Evolutionary conservation across 2,888 invertebrate genomes (phyloP).

Genomic region (Abrostola tripartita): DNA sequence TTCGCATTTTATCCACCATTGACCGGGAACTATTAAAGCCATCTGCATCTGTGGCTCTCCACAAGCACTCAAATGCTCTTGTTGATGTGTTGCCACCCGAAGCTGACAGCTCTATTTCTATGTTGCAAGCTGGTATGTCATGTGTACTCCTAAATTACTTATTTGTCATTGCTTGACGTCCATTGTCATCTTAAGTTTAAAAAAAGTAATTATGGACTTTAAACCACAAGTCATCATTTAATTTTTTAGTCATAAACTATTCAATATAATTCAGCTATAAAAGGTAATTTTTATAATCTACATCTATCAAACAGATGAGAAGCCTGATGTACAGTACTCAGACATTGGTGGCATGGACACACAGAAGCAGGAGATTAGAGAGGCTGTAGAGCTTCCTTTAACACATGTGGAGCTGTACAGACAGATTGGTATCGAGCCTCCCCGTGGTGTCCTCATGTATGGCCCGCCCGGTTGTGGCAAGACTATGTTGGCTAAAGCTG

Average conservation of each 20-base stretch:
- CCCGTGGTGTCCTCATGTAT: constrained; percentile 99
- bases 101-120: constrained; percentile 99
- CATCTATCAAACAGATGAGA: constrained; percentile 92
- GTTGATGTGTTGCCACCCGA: constrained; percentile 99
- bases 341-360: constrained; percentile 99
- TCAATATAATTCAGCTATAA: too few relatives aligned
- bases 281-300: too few relatives aligned
- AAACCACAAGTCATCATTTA: too few relatives aligned
- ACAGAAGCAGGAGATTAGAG: constrained; percentile 99
- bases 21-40: constrained; percentile 99
- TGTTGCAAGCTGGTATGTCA: constrained; percentile 96
- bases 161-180: neutral
- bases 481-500: constrained; percentile 99
- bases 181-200: neutral
- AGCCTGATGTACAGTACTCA: constrained; percentile 98
- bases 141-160: constrained; percentile 44
- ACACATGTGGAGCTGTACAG: constrained; percentile 99
- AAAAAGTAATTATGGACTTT: neutral
- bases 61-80: constrained; percentile 99
- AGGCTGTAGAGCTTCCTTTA: constrained; percentile 99
- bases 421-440: constrained; percentile 99
- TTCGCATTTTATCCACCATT: constrained; percentile 98
- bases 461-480: constrained; percentile 99
- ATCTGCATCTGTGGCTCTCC: constrained; percentile 99
- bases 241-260: too few relatives aligned